These are phyloP conservation scores for Diabrotica undecimpunctata DNA, from an alignment of 1,140 invertebrate genomes.

Conservation along the genomic window DNA sequence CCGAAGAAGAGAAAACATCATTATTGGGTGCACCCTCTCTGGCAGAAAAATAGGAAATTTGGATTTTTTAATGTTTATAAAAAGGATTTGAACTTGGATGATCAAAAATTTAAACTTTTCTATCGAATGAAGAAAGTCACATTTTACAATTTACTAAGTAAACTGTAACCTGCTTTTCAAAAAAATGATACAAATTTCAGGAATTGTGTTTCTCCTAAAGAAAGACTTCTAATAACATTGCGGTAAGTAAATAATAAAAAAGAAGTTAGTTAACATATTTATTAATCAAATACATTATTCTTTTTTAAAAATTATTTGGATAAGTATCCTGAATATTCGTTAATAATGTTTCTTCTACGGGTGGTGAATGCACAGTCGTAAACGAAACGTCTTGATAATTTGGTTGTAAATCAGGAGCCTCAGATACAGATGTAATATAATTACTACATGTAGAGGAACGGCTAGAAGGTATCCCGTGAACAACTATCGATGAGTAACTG, in stretches of 20 bases:
- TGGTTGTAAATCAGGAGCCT: slow-evolving; percentile 18
- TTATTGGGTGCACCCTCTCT: slow-evolving; percentile 11
- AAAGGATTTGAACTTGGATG: slow-evolving; percentile 17
- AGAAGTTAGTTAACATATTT: slow-evolving; percentile 8
- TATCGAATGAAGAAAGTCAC: slow-evolving; percentile 16
- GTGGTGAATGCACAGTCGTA: slow-evolving; percentile 12
- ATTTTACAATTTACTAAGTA: slow-evolving; percentile 19
- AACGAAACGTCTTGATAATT: slow-evolving; percentile 14
- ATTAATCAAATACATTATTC: slow-evolving; percentile 16
- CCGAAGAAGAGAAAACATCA: slow-evolving; percentile 18
- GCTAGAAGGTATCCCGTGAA: slow-evolving; percentile 15
- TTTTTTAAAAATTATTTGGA: slow-evolving; percentile 14
- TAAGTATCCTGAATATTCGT: slow-evolving; percentile 15
- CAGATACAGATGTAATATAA: slow-evolving; percentile 15
- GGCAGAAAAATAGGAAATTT: slow-evolving; percentile 20
- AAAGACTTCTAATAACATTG: slow-evolving; percentile 19
- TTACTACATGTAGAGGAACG: slow-evolving; percentile 19
- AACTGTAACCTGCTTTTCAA: slow-evolving; percentile 12
- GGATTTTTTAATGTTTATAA: slow-evolving; percentile 18
- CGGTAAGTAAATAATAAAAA: slow-evolving; percentile 17
- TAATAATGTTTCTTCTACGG: slow-evolving; percentile 15
- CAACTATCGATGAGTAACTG: slow-evolving; percentile 15
- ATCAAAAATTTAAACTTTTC: slow-evolving; percentile 17
- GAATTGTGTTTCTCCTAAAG: slow-evolving; percentile 8
- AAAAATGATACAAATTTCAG: slow-evolving; percentile 23